Conservation (phyloP, 1,140 invertebrate genomes). For the Drosophila hydei region DNA sequence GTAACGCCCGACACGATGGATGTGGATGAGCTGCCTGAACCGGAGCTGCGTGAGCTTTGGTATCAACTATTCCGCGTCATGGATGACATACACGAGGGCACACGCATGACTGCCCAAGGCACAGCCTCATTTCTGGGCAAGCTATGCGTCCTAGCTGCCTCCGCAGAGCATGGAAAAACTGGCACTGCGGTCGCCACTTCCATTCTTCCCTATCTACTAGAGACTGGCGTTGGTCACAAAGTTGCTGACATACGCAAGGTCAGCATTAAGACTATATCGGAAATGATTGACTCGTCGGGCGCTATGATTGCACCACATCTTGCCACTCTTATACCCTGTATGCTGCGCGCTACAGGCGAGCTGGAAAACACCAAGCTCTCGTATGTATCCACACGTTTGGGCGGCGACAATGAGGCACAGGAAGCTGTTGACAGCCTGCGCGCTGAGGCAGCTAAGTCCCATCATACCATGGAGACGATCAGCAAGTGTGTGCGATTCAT, state of each 20-base stretch:
- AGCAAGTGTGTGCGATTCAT: constrained; percentile 94
- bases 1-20: constrained; percentile 47
- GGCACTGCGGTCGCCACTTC: constrained; percentile 90
- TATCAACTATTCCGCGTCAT: constrained; percentile 93
- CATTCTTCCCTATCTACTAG: constrained; percentile 92
- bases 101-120: constrained; percentile 90
- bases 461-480: constrained; percentile 95
- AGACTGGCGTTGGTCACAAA: constrained; percentile 90
- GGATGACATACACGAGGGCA: constrained; percentile 97
- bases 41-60: constrained; percentile 90
- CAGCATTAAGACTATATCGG: constrained; percentile 92
- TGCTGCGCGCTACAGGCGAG: constrained; percentile 93
- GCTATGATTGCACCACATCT: constrained; percentile 91
- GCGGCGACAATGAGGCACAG: constrained; percentile 87
- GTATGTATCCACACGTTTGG: constrained; percentile 90
- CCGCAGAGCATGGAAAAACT: constrained; percentile 90
- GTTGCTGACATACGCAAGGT: constrained; percentile 92
- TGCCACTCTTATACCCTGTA: constrained; percentile 91
- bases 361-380: constrained; percentile 91
- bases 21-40: constrained; percentile 74
- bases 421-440: constrained; percentile 91
- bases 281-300: constrained; percentile 92
- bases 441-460: constrained; percentile 90
- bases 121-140: constrained; percentile 92
- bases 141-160: constrained; percentile 91